Evolutionary conservation across 2,113 vertebrate genomes (phyloP).

Genomic region (Pampusana beccarii): DNA sequence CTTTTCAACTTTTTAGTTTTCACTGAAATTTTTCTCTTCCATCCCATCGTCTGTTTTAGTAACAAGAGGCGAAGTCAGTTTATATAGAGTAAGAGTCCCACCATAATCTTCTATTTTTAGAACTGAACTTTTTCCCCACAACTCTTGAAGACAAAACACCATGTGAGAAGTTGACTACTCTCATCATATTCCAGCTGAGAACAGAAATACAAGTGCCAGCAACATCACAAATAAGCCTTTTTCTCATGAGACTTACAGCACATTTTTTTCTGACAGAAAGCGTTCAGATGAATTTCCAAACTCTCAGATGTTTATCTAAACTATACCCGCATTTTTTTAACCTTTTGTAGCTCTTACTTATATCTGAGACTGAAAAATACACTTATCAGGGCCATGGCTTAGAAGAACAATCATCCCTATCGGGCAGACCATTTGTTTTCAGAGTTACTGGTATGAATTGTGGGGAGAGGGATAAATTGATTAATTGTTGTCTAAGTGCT

Average conservation of each 20-base stretch:
- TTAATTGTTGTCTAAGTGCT: background rate
- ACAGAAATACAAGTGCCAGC: conserved; percentile 40
- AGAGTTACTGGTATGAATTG: background rate
- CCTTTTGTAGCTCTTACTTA: conserved; percentile 17
- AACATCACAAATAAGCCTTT: conserved; percentile 28
- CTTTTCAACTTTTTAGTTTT: background rate
- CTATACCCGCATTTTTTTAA: conserved; percentile 39
- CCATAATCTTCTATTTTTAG: conserved; percentile 40
- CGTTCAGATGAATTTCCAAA: conserved; percentile 8
- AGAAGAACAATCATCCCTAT: background rate
- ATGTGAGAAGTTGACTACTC: conserved; percentile 17
- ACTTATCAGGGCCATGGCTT: background rate
- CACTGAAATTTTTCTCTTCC: background rate
- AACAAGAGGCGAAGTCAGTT: background rate
- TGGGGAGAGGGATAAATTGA: background rate
- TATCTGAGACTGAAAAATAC: background rate
- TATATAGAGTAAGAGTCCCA: background rate
- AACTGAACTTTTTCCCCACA: conserved; percentile 2
- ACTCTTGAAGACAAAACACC: conserved; percentile 55
- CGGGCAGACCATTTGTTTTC: background rate
- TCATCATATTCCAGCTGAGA: conserved; percentile 54
- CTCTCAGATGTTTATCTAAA: conserved; percentile 35
- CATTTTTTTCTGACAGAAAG: conserved; percentile 14
- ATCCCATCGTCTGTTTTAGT: background rate
- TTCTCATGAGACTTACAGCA: conserved; percentile 24